phyloP scores from a whole-genome alignment of 1,140 invertebrate species.

The Ephestia elutella region DNA sequence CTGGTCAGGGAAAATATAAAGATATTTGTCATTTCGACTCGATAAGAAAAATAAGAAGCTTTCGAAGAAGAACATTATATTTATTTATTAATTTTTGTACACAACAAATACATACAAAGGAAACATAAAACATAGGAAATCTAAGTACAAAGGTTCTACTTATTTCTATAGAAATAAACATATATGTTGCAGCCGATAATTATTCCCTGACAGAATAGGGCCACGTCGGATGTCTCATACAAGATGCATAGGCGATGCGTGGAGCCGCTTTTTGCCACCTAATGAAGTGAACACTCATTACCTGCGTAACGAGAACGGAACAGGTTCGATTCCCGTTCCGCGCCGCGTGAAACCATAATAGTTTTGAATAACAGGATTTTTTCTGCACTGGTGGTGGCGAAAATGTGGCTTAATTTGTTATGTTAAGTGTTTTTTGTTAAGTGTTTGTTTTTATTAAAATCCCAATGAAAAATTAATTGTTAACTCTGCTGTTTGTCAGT shows the following conservation, averaged over 20 bases:
- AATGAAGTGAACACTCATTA: slow-evolving; percentile 20
- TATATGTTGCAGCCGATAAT: no score
- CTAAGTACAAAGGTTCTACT: no score
- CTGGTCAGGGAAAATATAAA: no score
- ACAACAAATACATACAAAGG: no score
- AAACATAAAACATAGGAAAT: no score
- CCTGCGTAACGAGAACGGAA: slow-evolving; percentile 13
- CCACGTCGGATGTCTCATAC: slow-evolving; percentile 43
- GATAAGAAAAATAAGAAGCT: no score
- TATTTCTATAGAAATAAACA: no score
- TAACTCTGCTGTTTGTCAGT: not conserved
- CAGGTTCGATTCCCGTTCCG: slow-evolving; percentile 12
- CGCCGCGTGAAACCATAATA: slow-evolving; percentile 8
- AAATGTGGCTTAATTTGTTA: not conserved
- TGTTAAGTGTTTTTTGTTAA: no score
- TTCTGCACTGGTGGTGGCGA: not conserved
- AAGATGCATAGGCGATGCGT: slow-evolving; percentile 46
- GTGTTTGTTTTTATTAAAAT: not conserved
- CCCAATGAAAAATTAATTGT: no score
- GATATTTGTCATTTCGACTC: no score
- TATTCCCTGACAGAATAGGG: slow-evolving; percentile 21
- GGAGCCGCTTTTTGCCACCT: slow-evolving; percentile 6
- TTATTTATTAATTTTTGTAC: no score
- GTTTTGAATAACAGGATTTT: slow-evolving; percentile 7
- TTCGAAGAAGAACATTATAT: no score